Conservation (phyloP, 2,888 invertebrate genomes). For the Polia nebulosa region DNA sequence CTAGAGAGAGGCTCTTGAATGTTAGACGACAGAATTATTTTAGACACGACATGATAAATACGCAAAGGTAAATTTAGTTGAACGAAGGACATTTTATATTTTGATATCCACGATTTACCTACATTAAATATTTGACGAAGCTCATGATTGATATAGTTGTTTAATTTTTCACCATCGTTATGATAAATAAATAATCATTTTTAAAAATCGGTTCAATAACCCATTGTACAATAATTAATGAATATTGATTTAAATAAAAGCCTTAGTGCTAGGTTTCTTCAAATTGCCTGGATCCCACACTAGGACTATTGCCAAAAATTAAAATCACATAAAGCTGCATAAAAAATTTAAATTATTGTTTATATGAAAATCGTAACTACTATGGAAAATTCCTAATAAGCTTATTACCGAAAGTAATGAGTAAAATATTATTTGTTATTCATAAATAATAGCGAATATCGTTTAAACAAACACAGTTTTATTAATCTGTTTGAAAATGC, state of each 20-base stretch:
- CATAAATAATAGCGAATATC: background rate
- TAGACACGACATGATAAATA: background rate
- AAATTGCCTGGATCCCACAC: too few relatives aligned
- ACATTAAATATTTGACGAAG: background rate
- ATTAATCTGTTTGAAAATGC: slow-evolving; percentile 1
- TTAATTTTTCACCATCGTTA: background rate
- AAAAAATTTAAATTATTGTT: too few relatives aligned
- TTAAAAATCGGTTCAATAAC: too few relatives aligned
- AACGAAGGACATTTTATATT: too few relatives aligned
- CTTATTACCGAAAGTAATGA: background rate
- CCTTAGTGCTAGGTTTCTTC: too few relatives aligned
- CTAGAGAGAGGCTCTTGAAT: background rate
- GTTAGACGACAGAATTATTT: background rate
- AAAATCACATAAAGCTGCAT: too few relatives aligned
- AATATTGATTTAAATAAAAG: too few relatives aligned
- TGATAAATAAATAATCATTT: too few relatives aligned
- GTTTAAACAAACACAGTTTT: background rate
- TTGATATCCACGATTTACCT: too few relatives aligned
- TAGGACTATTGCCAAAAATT: too few relatives aligned
- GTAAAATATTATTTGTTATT: background rate
- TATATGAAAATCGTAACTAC: background rate
- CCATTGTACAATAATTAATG: too few relatives aligned
- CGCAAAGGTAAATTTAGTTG: too few relatives aligned
- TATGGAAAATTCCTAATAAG: background rate
- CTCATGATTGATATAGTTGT: background rate